These are phyloP conservation scores for Danio kyathit DNA, from an alignment of 2,797 vertebrate genomes.

Conservation along the genomic window DNA sequence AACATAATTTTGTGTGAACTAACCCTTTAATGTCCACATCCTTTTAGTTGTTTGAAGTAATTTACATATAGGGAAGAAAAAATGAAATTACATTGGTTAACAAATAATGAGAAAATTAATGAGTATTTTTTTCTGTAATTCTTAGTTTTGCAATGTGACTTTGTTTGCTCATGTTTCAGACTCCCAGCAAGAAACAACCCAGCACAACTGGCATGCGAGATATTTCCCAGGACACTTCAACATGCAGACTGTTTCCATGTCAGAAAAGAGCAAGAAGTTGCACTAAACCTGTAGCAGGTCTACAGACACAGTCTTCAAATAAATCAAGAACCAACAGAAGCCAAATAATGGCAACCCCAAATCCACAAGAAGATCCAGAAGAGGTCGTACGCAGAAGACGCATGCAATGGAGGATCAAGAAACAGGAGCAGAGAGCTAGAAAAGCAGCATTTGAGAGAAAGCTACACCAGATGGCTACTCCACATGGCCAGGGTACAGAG, in stretches of 20 bases:
- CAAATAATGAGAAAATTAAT: neutral
- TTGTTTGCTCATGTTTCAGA: conserved; percentile 59
- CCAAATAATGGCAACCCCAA: conserved; percentile 44
- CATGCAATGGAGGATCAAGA: conserved; percentile 84
- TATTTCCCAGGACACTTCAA: conserved; percentile 33
- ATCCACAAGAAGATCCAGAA: conserved; percentile 70
- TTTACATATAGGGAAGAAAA: neutral
- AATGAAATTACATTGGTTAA: neutral
- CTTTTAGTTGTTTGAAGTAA: neutral
- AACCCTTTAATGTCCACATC: neutral
- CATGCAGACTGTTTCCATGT: neutral
- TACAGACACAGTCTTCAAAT: conserved; percentile 19
- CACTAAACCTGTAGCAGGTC: conserved; percentile 43
- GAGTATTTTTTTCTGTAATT: neutral
- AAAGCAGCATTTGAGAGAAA: conserved; percentile 74
- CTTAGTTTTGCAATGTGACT: conserved; percentile 17
- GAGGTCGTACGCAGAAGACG: conserved; percentile 77
- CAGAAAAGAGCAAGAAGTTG: conserved; percentile 10
- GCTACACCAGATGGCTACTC: conserved; percentile 42
- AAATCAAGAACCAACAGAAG: conserved; percentile 31
- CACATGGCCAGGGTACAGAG: conserved; percentile 54
- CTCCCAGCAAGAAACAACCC: conserved; percentile 63
- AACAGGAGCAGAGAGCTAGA: conserved; percentile 83
- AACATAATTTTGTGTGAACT: too few relatives aligned
- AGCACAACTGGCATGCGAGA: conserved; percentile 47